phyloP scores from a whole-genome alignment of 2,797 vertebrate species.

The Molossus molossus region DNA sequence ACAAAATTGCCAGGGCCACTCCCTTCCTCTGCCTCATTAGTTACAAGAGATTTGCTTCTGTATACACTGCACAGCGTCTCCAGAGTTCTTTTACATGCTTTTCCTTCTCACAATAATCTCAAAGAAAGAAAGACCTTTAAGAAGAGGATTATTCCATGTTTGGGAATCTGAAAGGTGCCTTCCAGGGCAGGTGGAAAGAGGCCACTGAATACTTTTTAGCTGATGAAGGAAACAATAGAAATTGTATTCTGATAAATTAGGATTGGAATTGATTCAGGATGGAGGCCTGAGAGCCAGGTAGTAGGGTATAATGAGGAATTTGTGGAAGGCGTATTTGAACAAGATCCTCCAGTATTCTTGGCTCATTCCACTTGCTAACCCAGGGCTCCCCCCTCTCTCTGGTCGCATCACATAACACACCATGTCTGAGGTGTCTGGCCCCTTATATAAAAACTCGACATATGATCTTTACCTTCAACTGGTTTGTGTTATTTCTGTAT shows the following conservation, averaged over 20 bases:
- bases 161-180: background rate
- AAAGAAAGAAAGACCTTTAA: background rate
- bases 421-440: background rate
- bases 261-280: background rate
- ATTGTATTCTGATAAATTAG: background rate
- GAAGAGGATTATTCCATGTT: background rate
- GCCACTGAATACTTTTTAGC: background rate
- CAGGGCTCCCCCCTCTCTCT: background rate
- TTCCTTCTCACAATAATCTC: background rate
- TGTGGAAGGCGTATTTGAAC: background rate
- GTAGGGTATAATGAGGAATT: background rate
- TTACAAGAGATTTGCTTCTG: background rate
- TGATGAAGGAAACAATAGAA: background rate
- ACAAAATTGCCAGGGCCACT: background rate
- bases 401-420: background rate
- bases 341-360: background rate
- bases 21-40: background rate
- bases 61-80: background rate
- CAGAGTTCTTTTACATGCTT: background rate
- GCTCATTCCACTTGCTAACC: background rate
- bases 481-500: background rate
- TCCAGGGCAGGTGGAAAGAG: background rate
- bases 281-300: background rate
- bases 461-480: background rate
- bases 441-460: background rate